These are phyloP conservation scores for Temnothorax curvispinosus DNA, from an alignment of 1,140 invertebrate genomes.

Conservation along the genomic window DNA sequence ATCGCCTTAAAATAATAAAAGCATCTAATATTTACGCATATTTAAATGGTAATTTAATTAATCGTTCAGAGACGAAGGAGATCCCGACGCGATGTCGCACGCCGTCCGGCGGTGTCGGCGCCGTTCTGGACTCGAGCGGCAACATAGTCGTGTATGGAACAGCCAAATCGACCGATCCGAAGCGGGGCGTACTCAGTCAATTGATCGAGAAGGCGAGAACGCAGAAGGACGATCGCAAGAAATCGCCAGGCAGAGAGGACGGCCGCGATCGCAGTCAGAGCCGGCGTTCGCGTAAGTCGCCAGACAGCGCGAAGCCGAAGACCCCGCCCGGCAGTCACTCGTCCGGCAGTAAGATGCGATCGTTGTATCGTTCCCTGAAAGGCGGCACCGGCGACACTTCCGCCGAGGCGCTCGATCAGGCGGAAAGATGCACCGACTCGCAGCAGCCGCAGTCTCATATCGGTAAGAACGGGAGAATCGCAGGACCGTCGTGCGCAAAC, in stretches of 20 bases:
- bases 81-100: slow-evolving; percentile 82
- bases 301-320: slow-evolving; percentile 85
- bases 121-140: slow-evolving; percentile 82
- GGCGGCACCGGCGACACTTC: slow-evolving; percentile 76
- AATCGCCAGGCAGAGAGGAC: slow-evolving; percentile 84
- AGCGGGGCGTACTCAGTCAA: slow-evolving; percentile 86
- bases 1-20: background rate
- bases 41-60: background rate
- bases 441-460: slow-evolving; percentile 74
- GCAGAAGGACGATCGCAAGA: slow-evolving; percentile 86
- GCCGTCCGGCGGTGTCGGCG: slow-evolving; percentile 79
- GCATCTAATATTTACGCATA: background rate
- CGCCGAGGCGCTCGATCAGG: slow-evolving; percentile 79
- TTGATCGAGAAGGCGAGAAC: slow-evolving; percentile 86
- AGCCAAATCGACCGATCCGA: slow-evolving; percentile 80
- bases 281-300: slow-evolving; percentile 84
- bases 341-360: slow-evolving; percentile 82
- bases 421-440: slow-evolving; percentile 75
- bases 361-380: slow-evolving; percentile 81
- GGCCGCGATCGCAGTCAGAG: slow-evolving; percentile 80
- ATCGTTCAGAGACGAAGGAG: slow-evolving; percentile 80
- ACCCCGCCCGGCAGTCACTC: slow-evolving; percentile 82
- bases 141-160: slow-evolving; percentile 84
- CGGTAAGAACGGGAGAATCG: slow-evolving; percentile 64
- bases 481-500: slow-evolving; percentile 31